phyloP scores from a whole-genome alignment of 2,888 invertebrate genomes.

The Synergus itoensis region DNA sequence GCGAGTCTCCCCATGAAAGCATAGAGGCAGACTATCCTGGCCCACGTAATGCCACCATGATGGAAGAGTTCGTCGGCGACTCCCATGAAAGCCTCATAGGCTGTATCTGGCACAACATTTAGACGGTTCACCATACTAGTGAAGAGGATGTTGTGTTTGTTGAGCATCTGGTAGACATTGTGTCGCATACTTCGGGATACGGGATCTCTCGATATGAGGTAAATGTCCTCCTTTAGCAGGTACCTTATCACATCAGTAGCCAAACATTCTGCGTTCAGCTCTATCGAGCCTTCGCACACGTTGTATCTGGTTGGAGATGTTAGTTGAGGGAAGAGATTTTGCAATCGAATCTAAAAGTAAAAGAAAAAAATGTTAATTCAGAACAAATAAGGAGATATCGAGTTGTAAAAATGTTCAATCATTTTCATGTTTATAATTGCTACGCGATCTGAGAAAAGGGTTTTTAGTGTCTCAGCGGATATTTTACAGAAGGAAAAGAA shows the following conservation, averaged over 20 bases:
- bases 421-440: too few relatives aligned
- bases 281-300: slow-evolving; percentile 71
- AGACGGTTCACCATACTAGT: slow-evolving; percentile 78
- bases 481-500: too few relatives aligned
- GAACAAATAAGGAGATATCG: background rate
- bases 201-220: slow-evolving; percentile 75
- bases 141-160: slow-evolving; percentile 78
- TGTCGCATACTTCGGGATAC: slow-evolving; percentile 77
- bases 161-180: slow-evolving; percentile 77
- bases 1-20: slow-evolving; percentile 77
- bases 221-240: slow-evolving; percentile 74
- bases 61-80: slow-evolving; percentile 78
- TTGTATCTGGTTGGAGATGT: slow-evolving; percentile 66
- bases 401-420: too few relatives aligned
- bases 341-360: slow-evolving; percentile 71
- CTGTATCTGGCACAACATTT: slow-evolving; percentile 76
- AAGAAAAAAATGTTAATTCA: background rate
- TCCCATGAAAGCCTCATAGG: slow-evolving; percentile 74
- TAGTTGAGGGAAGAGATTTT: slow-evolving; percentile 73
- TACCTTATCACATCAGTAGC: slow-evolving; percentile 75
- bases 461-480: too few relatives aligned
- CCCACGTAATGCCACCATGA: slow-evolving; percentile 77
- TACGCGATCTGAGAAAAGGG: too few relatives aligned
- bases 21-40: slow-evolving; percentile 76
- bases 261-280: slow-evolving; percentile 71